Evolutionary conservation across 1,140 invertebrate species (phyloP), one percentile per base, ranked within the genome.

Genomic region (Drosophila erecta): DNA sequence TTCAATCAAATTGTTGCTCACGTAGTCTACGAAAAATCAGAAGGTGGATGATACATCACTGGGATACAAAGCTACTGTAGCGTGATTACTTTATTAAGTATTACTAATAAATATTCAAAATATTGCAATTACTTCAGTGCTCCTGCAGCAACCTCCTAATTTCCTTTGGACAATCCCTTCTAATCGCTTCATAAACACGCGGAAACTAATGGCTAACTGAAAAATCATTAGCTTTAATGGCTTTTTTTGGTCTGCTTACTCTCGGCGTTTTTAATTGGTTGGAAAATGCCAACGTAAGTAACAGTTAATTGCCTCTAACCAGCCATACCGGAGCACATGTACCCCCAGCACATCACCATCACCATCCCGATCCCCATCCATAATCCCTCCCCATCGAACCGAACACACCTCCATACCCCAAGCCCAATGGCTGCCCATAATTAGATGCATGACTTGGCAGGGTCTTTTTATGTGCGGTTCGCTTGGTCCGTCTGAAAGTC

Each of bases 381-480:
- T 35, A 50, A 50, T 50, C 27, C 30, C 35, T 12, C 11, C 27
- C 60, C 24, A 33, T 17, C 44, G 15, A 35, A 37, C 12, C 46
- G 15, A 12, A 37, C 6, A 20, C 30, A 35, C 7, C 10, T 12
- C 46, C 15, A 30, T 3, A 11, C 17, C 7, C 3, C 11, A 40
- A 40, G 12, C 33, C 40, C 59, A 8, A 30, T 78, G 74, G 74
- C 71, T 72, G 51, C 55, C 70, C 79, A 83, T 87, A 87, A 87
- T 87, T 83, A 87, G 84, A 87, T 87, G 79, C 83, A 87, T 87
- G 84, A 87, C 83, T 87, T 87, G 76, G 71, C 83, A 89, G 65
- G 58, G 65, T 51, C 56, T 84, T 83, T 81, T 70, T 79, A 74
- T 59, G 49, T 80, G 67, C 72, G 56, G 51, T 69, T 49, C 41